Conservation (phyloP, 2,888 invertebrate species). For the Meganola albula region DNA sequence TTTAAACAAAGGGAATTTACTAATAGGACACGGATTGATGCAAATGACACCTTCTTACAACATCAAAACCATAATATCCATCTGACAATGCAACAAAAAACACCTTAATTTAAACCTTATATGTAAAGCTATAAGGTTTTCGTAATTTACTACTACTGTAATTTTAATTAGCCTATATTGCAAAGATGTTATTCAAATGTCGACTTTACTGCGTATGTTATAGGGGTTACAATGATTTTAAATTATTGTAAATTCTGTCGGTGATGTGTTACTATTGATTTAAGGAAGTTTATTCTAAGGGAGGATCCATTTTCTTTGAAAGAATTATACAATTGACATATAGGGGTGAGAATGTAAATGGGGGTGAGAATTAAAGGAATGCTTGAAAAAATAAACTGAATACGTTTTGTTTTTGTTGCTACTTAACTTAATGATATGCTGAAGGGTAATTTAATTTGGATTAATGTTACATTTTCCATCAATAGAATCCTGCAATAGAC, state of each 20-base stretch:
- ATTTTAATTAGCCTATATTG: too few species aligned
- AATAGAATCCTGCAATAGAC: too few species aligned
- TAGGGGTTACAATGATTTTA: conserved; percentile 4
- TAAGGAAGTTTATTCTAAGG: conserved; percentile 65
- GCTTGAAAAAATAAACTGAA: conserved; percentile 26
- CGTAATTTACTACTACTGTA: too few species aligned
- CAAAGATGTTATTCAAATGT: conserved; percentile 4
- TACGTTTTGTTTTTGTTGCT: conserved; percentile 19
- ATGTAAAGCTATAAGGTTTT: rapidly evolving
- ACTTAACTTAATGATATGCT: conserved; percentile 12
- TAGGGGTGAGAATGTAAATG: conserved; percentile 17
- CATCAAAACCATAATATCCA: background rate
- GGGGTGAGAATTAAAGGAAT: conserved; percentile 32
- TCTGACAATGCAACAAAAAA: background rate
- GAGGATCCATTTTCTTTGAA: conserved; percentile 41
- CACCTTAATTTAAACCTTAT: conserved; percentile 7
- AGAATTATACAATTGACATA: conserved; percentile 26
- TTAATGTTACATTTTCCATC: too few species aligned
- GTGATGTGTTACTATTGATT: conserved; percentile 64
- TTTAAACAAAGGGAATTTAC: conserved; percentile 54
- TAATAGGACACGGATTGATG: conserved; percentile 67
- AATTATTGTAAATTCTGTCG: conserved; percentile 21
- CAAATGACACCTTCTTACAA: conserved; percentile 62
- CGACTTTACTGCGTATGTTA: background rate
- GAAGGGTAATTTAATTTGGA: conserved; percentile 1